A percentile compares a stretch with the other conserved stretches of the same genome.
These are phyloP conservation scores for Lasioglossum villosulum DNA, from an alignment of 2,888 invertebrate genomes.

Conservation along the genomic window DNA sequence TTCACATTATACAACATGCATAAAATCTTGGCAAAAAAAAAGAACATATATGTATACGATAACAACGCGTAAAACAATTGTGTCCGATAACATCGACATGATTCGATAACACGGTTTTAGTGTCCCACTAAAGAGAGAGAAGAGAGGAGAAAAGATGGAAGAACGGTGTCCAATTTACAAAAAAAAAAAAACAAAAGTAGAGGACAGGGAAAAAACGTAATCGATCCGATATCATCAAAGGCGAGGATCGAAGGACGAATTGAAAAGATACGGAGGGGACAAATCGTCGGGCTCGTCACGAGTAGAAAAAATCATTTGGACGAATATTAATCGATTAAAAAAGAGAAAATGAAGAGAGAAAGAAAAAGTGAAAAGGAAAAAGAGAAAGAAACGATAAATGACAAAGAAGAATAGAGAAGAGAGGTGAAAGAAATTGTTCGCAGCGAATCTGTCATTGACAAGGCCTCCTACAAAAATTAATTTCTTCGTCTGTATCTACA, in stretches of 20 bases:
- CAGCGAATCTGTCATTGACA: slow-evolving; percentile 60
- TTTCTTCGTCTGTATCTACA: slow-evolving; percentile 34
- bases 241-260: slow-evolving; percentile 1
- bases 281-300: background rate
- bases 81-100: slow-evolving; percentile 40
- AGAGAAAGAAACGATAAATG: background rate
- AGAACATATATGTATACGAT: slow-evolving; percentile 46
- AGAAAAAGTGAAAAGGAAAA: background rate
- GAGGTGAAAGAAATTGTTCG: slow-evolving; percentile 29
- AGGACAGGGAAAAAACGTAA: background rate
- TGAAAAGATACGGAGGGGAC: background rate
- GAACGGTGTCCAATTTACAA: slow-evolving; percentile 25
- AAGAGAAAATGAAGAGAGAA: background rate
- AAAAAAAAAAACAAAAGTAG: slow-evolving; percentile 24
- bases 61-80: slow-evolving; percentile 57
- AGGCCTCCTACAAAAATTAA: slow-evolving; percentile 52
- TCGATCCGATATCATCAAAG: slow-evolving; percentile 10
- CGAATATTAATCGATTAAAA: slow-evolving; percentile 13
- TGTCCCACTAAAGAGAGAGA: slow-evolving; percentile 24
- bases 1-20: slow-evolving; percentile 56
- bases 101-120: slow-evolving; percentile 30
- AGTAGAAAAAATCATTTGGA: slow-evolving; percentile 13
- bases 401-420: background rate
- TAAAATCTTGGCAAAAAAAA: slow-evolving; percentile 57
- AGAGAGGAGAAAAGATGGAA: background rate